A percentile compares a stretch with the other conserved stretches of the same genome.
Evolutionary conservation across 2,113 vertebrate species (phyloP).

Genomic region (Haliaeetus leucogaster): DNA sequence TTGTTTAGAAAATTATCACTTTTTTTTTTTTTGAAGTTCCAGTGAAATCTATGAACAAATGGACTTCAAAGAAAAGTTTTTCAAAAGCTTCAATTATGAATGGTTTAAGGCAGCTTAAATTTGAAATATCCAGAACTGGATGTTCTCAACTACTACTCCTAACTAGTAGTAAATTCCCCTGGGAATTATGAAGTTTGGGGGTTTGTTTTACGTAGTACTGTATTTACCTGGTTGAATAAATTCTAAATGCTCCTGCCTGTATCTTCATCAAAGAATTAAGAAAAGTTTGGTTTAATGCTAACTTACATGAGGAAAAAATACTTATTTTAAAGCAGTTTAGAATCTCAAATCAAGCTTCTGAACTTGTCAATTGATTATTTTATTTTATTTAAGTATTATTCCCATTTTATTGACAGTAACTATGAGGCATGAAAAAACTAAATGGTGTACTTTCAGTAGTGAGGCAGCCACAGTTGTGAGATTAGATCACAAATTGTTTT

Average conservation of each 20-base stretch:
- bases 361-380: not conserved
- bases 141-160: not conserved
- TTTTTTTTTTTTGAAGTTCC: not conserved
- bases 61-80: not conserved
- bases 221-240: not conserved
- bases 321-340: not conserved
- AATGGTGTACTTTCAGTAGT: not conserved
- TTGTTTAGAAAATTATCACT: not conserved
- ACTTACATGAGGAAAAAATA: not conserved
- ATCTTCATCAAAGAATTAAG: not conserved
- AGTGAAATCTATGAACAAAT: not conserved
- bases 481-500: not conserved
- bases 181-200: not conserved
- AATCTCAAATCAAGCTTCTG: not conserved
- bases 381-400: not conserved
- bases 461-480: not conserved
- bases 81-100: not conserved
- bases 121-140: not conserved
- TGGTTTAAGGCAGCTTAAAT: not conserved
- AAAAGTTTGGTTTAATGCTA: not conserved
- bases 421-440: not conserved
- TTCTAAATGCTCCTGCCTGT: not conserved
- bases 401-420: not conserved
- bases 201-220: not conserved
- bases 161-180: not conserved